phyloP scores from a whole-genome alignment of 2,888 invertebrate genomes.

The Carterocephalus palaemon region DNA sequence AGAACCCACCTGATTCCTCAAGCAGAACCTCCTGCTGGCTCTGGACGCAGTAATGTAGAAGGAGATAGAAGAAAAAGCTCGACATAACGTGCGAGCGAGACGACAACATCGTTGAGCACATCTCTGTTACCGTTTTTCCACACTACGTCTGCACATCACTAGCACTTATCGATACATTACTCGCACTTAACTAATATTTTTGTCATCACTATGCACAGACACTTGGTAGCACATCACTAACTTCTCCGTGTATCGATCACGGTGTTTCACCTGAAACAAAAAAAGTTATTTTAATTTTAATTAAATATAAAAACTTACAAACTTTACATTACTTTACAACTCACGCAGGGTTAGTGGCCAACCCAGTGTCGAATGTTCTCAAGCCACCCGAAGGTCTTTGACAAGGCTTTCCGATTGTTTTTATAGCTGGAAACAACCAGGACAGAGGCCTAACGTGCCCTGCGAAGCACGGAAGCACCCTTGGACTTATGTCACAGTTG shows the following conservation, averaged over 20 bases:
- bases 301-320: too few relatives aligned
- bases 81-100: slow-evolving; percentile 46
- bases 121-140: slow-evolving; percentile 27
- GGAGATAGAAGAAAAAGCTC: slow-evolving; percentile 48
- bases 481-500: too few relatives aligned
- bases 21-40: slow-evolving; percentile 65
- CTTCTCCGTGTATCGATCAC: neutral
- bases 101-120: slow-evolving; percentile 42
- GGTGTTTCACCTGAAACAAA: slow-evolving; percentile 7
- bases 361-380: too few relatives aligned
- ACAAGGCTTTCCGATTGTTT: too few relatives aligned
- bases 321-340: too few relatives aligned
- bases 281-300: neutral
- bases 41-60: slow-evolving; percentile 56
- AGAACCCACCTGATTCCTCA: slow-evolving; percentile 64
- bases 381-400: too few relatives aligned
- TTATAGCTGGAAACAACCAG: too few relatives aligned
- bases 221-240: slow-evolving; percentile 18
- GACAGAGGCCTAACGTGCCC: too few relatives aligned
- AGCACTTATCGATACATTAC: slow-evolving; percentile 11
- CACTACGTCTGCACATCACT: slow-evolving; percentile 37
- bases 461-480: too few relatives aligned
- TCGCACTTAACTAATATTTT: slow-evolving; percentile 17
- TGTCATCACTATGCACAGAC: slow-evolving; percentile 11
- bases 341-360: too few relatives aligned